Percentiles rank a stretch among this genome's conserved stretches.
Evolutionary conservation across 2,113 vertebrate species (phyloP).

Genomic region (Bufo gargarizans): DNA sequence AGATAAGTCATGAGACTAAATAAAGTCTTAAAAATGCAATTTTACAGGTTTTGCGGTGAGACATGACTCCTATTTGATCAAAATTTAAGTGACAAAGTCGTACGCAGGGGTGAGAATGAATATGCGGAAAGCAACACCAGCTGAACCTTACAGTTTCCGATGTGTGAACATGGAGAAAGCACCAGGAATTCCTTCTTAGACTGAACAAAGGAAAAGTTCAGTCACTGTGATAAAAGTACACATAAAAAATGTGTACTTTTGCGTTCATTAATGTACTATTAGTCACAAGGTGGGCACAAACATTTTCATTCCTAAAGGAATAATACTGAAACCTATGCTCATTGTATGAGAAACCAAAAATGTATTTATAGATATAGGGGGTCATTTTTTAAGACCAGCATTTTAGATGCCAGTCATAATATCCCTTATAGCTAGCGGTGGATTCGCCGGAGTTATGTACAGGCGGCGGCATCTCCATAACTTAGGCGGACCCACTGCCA

Average conservation of each 20-base stretch:
- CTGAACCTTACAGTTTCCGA: not conserved
- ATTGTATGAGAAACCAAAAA: not conserved
- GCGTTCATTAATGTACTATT: not conserved
- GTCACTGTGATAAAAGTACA: not conserved
- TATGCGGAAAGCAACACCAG: not conserved
- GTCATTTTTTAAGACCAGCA: too few relatives aligned
- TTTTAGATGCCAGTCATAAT: too few relatives aligned
- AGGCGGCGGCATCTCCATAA: too few relatives aligned
- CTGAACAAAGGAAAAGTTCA: constrained; percentile 21
- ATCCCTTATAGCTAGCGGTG: too few relatives aligned
- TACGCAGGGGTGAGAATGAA: not conserved
- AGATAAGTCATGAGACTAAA: not conserved
- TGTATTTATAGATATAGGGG: not conserved
- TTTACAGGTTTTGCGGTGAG: not conserved
- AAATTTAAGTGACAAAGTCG: not conserved
- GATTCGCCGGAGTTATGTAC: too few relatives aligned
- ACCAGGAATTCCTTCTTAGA: constrained; percentile 27
- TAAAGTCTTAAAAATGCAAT: not conserved
- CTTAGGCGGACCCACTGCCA: too few relatives aligned
- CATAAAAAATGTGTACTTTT: not conserved
- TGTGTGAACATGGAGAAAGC: constrained; percentile 22
- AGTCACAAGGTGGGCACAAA: not conserved
- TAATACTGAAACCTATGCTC: not conserved
- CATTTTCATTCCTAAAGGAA: not conserved
- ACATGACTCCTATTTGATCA: not conserved